phyloP scores from a whole-genome alignment of 1,140 invertebrate species.

The Drosophila sulfurigaster region DNA sequence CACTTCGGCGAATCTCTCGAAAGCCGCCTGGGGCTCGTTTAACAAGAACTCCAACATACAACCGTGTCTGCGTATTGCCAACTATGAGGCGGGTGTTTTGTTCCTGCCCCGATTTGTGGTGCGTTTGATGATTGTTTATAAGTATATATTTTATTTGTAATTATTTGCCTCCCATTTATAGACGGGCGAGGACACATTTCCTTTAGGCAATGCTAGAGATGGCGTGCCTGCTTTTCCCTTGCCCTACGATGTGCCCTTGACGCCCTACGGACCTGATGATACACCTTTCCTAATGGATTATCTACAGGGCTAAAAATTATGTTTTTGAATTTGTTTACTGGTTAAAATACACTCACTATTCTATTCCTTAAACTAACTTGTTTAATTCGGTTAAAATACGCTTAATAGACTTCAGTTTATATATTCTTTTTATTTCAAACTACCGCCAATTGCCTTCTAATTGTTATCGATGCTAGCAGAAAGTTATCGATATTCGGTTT shows the following conservation, averaged over 20 bases:
- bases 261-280: constrained; percentile 88
- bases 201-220: constrained; percentile 82
- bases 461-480: too few species aligned
- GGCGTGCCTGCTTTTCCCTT: constrained; percentile 87
- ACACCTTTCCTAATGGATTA: constrained; percentile 86
- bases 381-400: too few species aligned
- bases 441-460: not conserved
- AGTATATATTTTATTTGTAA: not conserved
- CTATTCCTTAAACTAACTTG: not conserved
- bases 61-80: constrained; percentile 90
- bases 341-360: not conserved
- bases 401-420: too few species aligned
- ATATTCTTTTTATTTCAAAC: not conserved
- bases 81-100: constrained; percentile 96
- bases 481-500: too few species aligned
- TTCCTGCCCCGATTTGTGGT: constrained; percentile 94
- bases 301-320: constrained; percentile 54
- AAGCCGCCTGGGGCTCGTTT: constrained; percentile 96
- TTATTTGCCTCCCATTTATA: constrained; percentile 28
- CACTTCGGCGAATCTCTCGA: constrained; percentile 97
- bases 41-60: constrained; percentile 88
- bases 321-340: not conserved
- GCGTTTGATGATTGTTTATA: constrained; percentile 77
- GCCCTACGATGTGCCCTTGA: constrained; percentile 92
- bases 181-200: constrained; percentile 83